Base-by-base conservation (phyloP, 2,113 vertebrate genomes). In the Perca schrenkii region DNA sequence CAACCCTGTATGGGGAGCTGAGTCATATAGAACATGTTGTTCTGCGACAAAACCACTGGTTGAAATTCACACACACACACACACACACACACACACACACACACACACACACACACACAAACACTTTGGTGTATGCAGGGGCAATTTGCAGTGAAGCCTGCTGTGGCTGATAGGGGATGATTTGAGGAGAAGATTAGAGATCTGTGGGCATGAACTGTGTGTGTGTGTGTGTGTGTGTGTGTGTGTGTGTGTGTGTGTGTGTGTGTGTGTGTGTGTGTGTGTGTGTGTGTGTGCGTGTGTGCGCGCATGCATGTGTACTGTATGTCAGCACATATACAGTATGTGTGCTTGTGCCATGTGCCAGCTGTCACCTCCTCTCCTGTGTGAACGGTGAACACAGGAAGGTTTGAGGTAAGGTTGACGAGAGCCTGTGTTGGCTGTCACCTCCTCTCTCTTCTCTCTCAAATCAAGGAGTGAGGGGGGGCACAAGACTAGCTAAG, bases 71-170 rank as follows among this genome's bases (percentile, higher is more conserved):
- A 22, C 72, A 53, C 71, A 28, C 19, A 31, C 67, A 43, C 72
- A 47, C 47, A 34, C 50, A 69, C 50, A 36, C 58, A 8, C 31
- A 63, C 63, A 47, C 56, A 56, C 79, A 53, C 53, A 61, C 54
- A 22, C 70, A 47, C 47, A 34, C 50, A 69, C 50, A 36, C 58
- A 8, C 31, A 63, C 63, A 47, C 56, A 56, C 79, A 53, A 60
- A 61, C 54, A 22, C 70, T 16, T 21, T 16, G 34, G 6, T 60
- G 22, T 56, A 62, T 4, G 11, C 21, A 25, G 61, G 56, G 79
- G 85, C 83, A 89, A 90, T 94, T 94, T 94, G 80, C 79, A 80
- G 83, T 90, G 83, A 93, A 85, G 82, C 84, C 86, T 89, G 75
- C 86, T 85, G 53, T 61, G 50, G 61, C 84, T 93, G 92, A 94